Percentiles rank a stretch among this genome's conserved stretches.
phyloP scores from a whole-genome alignment of 2,888 invertebrate genomes.

The Nomada fabriciana region DNA sequence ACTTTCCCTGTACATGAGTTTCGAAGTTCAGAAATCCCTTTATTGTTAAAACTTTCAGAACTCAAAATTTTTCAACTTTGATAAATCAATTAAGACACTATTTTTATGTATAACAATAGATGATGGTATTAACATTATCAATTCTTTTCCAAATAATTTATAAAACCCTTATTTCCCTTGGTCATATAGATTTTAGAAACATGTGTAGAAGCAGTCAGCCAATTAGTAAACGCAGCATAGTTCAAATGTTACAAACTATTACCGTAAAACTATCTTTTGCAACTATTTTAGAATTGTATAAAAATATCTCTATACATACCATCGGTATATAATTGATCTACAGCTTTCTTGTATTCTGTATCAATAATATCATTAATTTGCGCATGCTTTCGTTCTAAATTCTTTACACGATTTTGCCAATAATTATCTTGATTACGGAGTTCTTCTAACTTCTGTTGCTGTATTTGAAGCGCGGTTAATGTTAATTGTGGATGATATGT shows the following conservation, averaged over 20 bases:
- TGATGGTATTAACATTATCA: too few relatives aligned
- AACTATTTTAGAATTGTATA: neutral
- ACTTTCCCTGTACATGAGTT: too few relatives aligned
- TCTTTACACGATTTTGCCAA: constrained; percentile 86
- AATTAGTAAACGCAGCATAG: neutral
- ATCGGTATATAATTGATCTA: constrained; percentile 73
- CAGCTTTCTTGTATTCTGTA: constrained; percentile 86
- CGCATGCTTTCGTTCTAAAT: constrained; percentile 86
- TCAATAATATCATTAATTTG: constrained; percentile 86
- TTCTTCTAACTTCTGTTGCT: constrained; percentile 86
- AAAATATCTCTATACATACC: constrained; percentile 42
- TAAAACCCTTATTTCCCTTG: too few relatives aligned
- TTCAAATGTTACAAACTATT: neutral
- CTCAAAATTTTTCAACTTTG: too few relatives aligned
- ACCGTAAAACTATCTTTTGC: neutral
- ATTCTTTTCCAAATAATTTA: too few relatives aligned
- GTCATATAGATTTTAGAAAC: too few relatives aligned
- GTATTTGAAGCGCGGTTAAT: constrained; percentile 81
- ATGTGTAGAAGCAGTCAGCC: neutral
- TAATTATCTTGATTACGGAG: constrained; percentile 87
- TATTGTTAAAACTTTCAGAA: too few relatives aligned
- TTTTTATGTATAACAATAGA: too few relatives aligned
- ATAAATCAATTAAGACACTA: too few relatives aligned
- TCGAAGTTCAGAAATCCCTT: too few relatives aligned
- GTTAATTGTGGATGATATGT: constrained; percentile 76